Conservation (phyloP, 2,888 invertebrate species). For the Thymelicus acteon region DNA sequence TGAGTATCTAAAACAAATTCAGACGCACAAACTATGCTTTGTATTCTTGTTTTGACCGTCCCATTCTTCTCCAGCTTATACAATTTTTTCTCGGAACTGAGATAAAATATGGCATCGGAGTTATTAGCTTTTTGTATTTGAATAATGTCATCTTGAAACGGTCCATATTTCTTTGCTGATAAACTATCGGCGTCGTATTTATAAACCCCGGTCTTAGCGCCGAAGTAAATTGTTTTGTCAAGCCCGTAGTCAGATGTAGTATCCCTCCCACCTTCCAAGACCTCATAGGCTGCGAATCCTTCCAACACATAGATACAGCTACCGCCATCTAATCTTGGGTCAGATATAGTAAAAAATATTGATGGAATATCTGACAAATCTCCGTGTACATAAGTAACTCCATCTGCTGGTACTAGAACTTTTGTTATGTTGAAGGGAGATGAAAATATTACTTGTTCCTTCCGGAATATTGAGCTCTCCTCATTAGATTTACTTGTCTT, state of each 20-base stretch:
- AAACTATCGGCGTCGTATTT: constrained; percentile 59
- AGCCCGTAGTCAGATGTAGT: constrained; percentile 62
- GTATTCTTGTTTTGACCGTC: constrained; percentile 55
- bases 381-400: constrained; percentile 52
- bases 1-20: constrained; percentile 72
- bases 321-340: constrained; percentile 61
- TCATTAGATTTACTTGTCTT: constrained; percentile 17
- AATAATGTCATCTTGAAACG: constrained; percentile 62
- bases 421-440: constrained; percentile 63
- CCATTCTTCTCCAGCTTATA: constrained; percentile 62
- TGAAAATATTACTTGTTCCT: constrained; percentile 63
- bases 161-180: constrained; percentile 65
- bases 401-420: constrained; percentile 62
- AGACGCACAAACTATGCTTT: constrained; percentile 55
- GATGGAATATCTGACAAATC: constrained; percentile 61
- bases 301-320: constrained; percentile 70
- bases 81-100: constrained; percentile 56
- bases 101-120: constrained; percentile 56
- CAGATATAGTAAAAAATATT: constrained; percentile 65
- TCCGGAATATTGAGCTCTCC: constrained; percentile 52
- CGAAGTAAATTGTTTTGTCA: constrained; percentile 60
- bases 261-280: constrained; percentile 69
- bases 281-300: constrained; percentile 67
- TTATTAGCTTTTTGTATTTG: constrained; percentile 71
- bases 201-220: constrained; percentile 63